phyloP scores from a whole-genome alignment of 2,888 invertebrate genomes.

The Gerris lacustris region DNA sequence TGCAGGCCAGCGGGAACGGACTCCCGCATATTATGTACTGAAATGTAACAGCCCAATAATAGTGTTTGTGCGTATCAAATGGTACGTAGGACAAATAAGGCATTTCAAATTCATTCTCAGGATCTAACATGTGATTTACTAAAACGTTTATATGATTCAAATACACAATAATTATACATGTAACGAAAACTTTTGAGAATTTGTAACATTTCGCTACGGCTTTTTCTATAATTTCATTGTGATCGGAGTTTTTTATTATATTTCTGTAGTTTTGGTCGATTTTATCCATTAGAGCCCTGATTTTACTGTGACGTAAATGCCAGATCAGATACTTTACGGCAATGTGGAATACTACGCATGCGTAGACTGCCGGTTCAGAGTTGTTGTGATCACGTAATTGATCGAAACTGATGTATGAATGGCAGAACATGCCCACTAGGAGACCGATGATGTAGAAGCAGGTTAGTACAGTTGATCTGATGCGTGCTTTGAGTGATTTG shows the following conservation, averaged over 20 bases:
- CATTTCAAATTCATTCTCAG: background rate
- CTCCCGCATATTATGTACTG: background rate
- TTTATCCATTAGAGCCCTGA: background rate
- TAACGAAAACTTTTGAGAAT: background rate
- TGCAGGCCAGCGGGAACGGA: background rate
- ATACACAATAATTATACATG: background rate
- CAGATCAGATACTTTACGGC: background rate
- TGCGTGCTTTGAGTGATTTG: background rate
- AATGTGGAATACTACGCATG: slow-evolving; percentile 1
- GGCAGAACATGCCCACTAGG: background rate
- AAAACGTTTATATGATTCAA: background rate
- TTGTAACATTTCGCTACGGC: background rate
- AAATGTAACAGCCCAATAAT: background rate
- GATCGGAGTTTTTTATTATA: background rate
- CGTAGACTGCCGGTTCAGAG: background rate
- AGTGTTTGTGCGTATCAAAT: background rate
- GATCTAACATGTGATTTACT: background rate
- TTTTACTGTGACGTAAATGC: background rate
- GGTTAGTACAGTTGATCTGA: background rate
- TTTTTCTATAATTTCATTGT: background rate
- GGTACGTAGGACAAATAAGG: background rate
- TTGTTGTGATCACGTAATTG: background rate
- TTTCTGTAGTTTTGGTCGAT: background rate
- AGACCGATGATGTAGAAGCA: background rate
- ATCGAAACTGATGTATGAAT: background rate